A percentile compares a stretch with the other conserved stretches of the same genome.
Evolutionary conservation across 2,113 vertebrate genomes (phyloP).

Genomic region (Apteryx owenii): DNA sequence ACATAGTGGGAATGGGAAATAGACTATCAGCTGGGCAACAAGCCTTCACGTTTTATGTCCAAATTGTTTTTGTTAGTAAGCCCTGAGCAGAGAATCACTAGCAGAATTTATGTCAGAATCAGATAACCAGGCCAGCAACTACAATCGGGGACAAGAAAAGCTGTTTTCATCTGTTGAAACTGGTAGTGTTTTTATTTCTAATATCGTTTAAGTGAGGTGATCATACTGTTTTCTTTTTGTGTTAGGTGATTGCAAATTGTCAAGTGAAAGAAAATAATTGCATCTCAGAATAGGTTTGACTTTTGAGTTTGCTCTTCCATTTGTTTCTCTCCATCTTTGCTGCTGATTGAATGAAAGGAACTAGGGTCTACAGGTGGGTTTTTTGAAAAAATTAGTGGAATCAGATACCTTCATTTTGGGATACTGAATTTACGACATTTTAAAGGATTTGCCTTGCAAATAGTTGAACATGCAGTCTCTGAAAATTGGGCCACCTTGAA

Average conservation of each 20-base stretch:
- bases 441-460: background rate
- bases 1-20: background rate
- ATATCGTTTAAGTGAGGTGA: background rate
- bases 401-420: background rate
- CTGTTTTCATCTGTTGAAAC: background rate
- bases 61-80: background rate
- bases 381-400: background rate
- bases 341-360: background rate
- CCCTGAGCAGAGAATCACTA: background rate
- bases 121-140: background rate
- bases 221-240: background rate
- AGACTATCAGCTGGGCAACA: background rate
- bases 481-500: background rate
- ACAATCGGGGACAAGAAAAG: background rate
- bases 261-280: background rate
- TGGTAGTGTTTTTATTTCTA: background rate
- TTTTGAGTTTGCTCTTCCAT: background rate
- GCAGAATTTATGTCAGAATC: background rate
- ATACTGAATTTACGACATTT: background rate
- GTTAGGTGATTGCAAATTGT: background rate
- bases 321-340: background rate
- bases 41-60: background rate
- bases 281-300: background rate
- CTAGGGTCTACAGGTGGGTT: no score
- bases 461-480: background rate